A percentile compares a stretch with the other conserved stretches of the same genome.
phyloP scores from a whole-genome alignment of 2,888 invertebrate species.

The Calameuta pallipes region DNA sequence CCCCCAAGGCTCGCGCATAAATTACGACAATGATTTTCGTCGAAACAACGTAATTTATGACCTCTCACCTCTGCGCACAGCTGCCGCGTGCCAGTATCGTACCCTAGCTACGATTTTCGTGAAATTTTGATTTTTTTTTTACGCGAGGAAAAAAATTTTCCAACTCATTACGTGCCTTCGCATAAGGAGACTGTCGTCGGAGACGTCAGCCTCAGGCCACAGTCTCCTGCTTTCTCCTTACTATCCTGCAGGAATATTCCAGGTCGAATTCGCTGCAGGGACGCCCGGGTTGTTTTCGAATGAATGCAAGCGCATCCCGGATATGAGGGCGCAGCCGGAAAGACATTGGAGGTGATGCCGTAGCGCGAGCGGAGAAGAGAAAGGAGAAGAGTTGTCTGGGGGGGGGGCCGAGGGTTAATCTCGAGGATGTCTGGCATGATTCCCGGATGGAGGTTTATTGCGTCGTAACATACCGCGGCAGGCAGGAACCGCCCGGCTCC shows the following conservation, averaged over 20 bases:
- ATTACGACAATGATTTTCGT: constrained; percentile 63
- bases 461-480: constrained; percentile 48
- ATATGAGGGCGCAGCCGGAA: background rate
- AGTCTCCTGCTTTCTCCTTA: constrained; percentile 9
- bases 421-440: constrained; percentile 55
- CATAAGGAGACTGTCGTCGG: background rate
- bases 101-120: background rate
- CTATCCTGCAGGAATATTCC: constrained; percentile 29
- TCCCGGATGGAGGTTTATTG: constrained; percentile 55
- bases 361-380: background rate
- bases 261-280: background rate
- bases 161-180: background rate
- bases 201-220: background rate
- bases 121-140: background rate
- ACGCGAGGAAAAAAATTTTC: background rate
- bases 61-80: constrained; percentile 32
- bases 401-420: constrained; percentile 46
- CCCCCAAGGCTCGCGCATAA: constrained; percentile 43
- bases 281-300: background rate
- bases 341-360: background rate
- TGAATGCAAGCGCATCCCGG: background rate
- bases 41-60: constrained; percentile 62
- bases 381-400: constrained; percentile 9
- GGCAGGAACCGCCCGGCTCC: constrained; percentile 22
- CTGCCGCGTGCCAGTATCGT: background rate